Evolutionary conservation across 2,888 invertebrate species (phyloP).

Genomic region (Diplolepis rosae): DNA sequence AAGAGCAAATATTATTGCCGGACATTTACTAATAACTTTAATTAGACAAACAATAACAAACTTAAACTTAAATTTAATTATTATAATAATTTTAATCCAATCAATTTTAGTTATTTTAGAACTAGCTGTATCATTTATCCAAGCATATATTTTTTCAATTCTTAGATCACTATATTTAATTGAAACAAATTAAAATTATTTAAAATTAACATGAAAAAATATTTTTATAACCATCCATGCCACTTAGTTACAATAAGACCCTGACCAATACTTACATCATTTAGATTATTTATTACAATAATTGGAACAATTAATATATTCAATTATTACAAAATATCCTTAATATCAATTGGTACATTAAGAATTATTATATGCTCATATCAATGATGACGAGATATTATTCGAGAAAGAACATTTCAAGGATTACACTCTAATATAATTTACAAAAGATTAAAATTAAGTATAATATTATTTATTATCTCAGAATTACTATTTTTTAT

Average conservation of each 20-base stretch:
- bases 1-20: slow-evolving; percentile 86
- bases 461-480: slow-evolving; percentile 77
- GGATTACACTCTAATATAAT: slow-evolving; percentile 79
- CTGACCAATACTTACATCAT: slow-evolving; percentile 78
- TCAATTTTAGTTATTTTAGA: slow-evolving; percentile 77
- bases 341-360: slow-evolving; percentile 76
- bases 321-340: slow-evolving; percentile 75
- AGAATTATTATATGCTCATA: slow-evolving; percentile 75
- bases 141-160: slow-evolving; percentile 81
- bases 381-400: slow-evolving; percentile 83
- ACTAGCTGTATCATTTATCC: slow-evolving; percentile 79
- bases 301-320: slow-evolving; percentile 80
- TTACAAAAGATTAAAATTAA: slow-evolving; percentile 79
- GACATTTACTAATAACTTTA: slow-evolving; percentile 81
- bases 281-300: slow-evolving; percentile 77
- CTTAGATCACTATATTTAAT: slow-evolving; percentile 81
- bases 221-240: slow-evolving; percentile 63
- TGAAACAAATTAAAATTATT: slow-evolving; percentile 80
- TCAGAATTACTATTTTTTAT: slow-evolving; percentile 76
- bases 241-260: slow-evolving; percentile 81
- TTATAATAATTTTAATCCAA: slow-evolving; percentile 74
- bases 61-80: slow-evolving; percentile 62
- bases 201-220: slow-evolving; percentile 71
- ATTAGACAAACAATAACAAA: slow-evolving; percentile 74
- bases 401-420: slow-evolving; percentile 81